Percentiles rank a stretch among this genome's conserved stretches.
These are phyloP conservation scores for Antechinus stuartii DNA, from an alignment of 2,113 vertebrate genomes.

Conservation along the genomic window DNA sequence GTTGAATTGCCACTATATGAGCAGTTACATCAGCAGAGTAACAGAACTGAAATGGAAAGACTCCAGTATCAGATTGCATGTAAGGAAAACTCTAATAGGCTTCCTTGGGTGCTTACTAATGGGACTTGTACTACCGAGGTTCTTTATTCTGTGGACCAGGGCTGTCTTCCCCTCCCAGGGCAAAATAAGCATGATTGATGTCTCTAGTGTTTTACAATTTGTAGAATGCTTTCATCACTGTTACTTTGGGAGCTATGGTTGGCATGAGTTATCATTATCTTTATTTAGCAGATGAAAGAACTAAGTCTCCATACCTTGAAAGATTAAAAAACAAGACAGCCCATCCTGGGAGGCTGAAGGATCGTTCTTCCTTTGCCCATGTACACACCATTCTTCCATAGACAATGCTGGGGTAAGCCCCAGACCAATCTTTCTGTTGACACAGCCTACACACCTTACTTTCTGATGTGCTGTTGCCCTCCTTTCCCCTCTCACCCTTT, in stretches of 20 bases:
- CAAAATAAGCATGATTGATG: not conserved
- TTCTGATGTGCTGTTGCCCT: not conserved
- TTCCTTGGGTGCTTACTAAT: not conserved
- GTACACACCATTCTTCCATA: not conserved
- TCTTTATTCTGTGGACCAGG: not conserved
- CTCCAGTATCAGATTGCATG: not conserved
- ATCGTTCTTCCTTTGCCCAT: not conserved
- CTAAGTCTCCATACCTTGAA: not conserved
- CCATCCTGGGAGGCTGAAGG: not conserved
- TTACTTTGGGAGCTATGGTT: not conserved
- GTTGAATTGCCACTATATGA: not conserved
- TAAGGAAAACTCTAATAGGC: not conserved
- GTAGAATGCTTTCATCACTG: not conserved
- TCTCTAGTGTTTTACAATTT: not conserved
- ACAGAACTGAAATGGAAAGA: not conserved
- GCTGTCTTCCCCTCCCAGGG: not conserved
- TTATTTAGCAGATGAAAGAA: not conserved
- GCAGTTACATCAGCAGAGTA: not conserved
- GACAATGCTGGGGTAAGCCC: not conserved
- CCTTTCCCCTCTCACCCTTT: accelerated
- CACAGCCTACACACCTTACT: not conserved
- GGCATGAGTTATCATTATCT: not conserved
- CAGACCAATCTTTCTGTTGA: not conserved
- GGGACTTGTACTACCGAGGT: not conserved
- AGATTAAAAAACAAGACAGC: not conserved